These are phyloP conservation scores for Microcebus lehilahytsara DNA, from an alignment of 2,113 vertebrate species.

Conservation along the genomic window DNA sequence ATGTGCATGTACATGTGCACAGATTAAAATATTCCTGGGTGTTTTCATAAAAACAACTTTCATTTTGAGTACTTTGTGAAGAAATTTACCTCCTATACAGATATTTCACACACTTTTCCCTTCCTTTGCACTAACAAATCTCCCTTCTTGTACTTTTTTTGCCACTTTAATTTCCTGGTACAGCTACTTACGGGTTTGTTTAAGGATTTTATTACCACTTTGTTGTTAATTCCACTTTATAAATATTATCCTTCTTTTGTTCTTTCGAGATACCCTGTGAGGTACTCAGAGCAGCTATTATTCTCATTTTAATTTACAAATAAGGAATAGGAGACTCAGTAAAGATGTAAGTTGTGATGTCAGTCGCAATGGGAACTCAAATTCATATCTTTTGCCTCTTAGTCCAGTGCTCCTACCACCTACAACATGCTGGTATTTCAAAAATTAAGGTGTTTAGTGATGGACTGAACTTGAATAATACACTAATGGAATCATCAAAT, in stretches of 20 bases:
- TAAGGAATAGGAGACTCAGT: background rate
- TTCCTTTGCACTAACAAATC: background rate
- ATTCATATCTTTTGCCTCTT: background rate
- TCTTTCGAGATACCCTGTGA: background rate
- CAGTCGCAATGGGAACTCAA: background rate
- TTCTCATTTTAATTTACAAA: conserved; percentile 7
- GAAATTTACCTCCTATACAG: background rate
- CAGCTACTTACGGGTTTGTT: background rate
- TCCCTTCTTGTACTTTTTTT: background rate
- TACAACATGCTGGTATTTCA: background rate
- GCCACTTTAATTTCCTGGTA: background rate
- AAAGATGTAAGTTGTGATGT: background rate
- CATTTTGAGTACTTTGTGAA: background rate
- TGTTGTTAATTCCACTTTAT: background rate
- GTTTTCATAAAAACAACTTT: background rate
- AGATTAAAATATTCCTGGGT: background rate
- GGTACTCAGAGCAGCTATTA: background rate
- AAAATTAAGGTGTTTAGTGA: background rate
- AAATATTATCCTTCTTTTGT: background rate
- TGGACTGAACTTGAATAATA: background rate
- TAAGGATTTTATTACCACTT: background rate
- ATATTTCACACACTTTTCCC: background rate
- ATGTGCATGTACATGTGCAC: background rate
- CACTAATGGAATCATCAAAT: background rate
- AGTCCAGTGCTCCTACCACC: background rate